Conservation (phyloP, 2,113 vertebrate species). For the Dromiciops gliroides region DNA sequence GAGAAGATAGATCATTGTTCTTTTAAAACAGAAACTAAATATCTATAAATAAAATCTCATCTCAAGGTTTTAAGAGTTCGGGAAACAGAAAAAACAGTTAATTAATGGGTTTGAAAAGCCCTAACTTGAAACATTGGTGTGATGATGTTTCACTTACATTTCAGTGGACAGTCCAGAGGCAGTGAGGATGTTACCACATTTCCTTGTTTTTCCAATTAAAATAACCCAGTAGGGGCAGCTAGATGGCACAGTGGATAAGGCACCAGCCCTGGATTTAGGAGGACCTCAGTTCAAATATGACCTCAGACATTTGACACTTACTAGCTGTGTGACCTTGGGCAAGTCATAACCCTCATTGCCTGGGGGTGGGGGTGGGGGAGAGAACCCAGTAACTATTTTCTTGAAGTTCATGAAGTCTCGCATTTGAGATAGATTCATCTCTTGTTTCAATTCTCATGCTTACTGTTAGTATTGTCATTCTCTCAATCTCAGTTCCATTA, state of each 20-base stretch:
- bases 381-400: not conserved
- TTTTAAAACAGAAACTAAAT: no score
- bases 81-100: not conserved
- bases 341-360: no score
- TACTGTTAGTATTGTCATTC: not conserved
- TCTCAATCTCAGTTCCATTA: not conserved
- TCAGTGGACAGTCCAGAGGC: not conserved
- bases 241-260: no score
- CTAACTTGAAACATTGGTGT: not conserved
- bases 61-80: no score
- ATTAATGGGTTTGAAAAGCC: not conserved
- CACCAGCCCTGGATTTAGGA: no score
- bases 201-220: not conserved
- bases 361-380: no score
- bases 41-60: no score
- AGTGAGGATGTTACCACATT: no score
- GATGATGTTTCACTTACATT: not conserved
- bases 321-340: no score
- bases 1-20: no score
- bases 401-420: not conserved
- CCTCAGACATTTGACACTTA: no score
- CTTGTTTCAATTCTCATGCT: not conserved
- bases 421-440: not conserved
- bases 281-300: no score
- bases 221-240: not conserved